Base-by-base conservation (phyloP, 2,797 vertebrate species). In the Pantherophis vulpinus region DNA sequence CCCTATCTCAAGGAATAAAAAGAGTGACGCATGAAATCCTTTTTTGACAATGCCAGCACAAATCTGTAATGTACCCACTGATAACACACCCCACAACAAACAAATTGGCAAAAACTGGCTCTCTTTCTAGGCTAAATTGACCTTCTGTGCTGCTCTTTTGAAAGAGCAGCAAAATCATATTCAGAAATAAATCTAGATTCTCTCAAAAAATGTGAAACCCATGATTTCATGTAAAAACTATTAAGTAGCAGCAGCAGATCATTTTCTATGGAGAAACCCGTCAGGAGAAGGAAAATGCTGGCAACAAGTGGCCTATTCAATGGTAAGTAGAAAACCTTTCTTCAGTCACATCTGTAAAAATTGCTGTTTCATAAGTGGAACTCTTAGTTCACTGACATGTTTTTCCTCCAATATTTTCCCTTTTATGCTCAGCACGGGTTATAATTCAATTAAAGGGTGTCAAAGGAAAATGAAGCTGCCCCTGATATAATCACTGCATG, bases 371-470 rank as follows among this genome's bases (percentile, higher is more conserved):
- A 89, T 1, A 56, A 94, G 96, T 92, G 5, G 54, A 91, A 93
- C 56, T 83, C 92, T 96, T 95, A 96, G 93, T 90, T 93, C 90
- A 92, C 12, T 11, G 90, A 91, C 55, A 32, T 20, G 16, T 8
- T 95, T 94, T 63, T 54, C 55, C 79, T 93, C 94, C 88, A 92
- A 42, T 95, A 91, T 87, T 94, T 96, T 96, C 94, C 70, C 74
- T 94, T 94, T 93, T 91, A 42, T 79, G 91, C 94, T 93, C 94
- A 93, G 95, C 92, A 95, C 95, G 94, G 95, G 96, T 94, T 96
- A 94, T 83, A 94, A 93, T 96, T 97, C 97, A 97, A 97, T 97
- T 96, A 97, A 95, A 95, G 94, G 93, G 95, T 96, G 96, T 96
- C 96, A 96, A 86, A 96, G 94, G 93, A 96, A 95, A 37, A 23